phyloP scores from a whole-genome alignment of 30 jellyfish, hydroid and myxozoan species.

The Aurelia coerulea region DNA sequence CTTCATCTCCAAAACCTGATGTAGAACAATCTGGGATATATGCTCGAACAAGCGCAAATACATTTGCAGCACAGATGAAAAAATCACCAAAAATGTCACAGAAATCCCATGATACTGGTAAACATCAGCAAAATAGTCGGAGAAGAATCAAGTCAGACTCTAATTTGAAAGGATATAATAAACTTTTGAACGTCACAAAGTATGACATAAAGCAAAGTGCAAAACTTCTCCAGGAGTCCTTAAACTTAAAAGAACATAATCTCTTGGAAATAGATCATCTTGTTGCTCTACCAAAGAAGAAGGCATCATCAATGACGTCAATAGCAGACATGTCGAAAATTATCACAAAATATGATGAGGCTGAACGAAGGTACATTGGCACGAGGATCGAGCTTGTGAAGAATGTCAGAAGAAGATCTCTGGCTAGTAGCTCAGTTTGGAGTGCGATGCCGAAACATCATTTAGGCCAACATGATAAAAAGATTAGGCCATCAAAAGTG shows the following conservation, averaged over 20 bases:
- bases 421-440: conserved; percentile 26
- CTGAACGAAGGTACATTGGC: conserved; percentile 51
- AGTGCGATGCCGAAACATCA: conserved; percentile 44
- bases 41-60: not conserved
- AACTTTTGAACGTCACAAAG: not conserved
- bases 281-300: not conserved
- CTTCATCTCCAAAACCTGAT: not conserved
- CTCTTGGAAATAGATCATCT: not conserved
- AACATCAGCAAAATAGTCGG: not conserved
- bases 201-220: not conserved
- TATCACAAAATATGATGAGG: conserved; percentile 50
- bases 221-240: not conserved
- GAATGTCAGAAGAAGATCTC: not conserved
- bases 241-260: not conserved
- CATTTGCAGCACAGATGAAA: not conserved
- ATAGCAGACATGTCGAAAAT: conserved; percentile 54
- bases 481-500: not conserved
- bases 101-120: not conserved
- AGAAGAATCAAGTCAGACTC: not conserved
- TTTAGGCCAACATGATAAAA: conserved; percentile 32
- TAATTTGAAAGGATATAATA: not conserved
- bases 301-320: not conserved
- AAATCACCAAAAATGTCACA: not conserved
- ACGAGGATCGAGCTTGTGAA: conserved; percentile 53
- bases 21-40: not conserved